Conservation (phyloP, 2,797 vertebrate genomes). For the Acestrorhynchus altus region DNA sequence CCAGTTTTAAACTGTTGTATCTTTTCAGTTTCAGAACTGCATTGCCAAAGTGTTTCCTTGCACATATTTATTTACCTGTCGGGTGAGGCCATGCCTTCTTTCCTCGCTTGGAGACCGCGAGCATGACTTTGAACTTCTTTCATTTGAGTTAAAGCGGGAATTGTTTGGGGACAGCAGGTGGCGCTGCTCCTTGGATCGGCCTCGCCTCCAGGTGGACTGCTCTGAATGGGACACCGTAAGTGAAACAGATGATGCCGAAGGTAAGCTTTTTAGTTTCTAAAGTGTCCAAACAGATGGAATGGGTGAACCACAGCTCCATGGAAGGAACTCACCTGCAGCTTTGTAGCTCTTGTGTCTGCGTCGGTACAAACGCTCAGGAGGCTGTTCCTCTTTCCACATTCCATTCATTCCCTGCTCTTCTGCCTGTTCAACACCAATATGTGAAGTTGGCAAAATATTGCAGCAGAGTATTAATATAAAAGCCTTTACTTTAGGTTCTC, state of each 20-base stretch:
- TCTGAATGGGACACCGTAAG: conserved; percentile 88
- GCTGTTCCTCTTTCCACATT: conserved; percentile 92
- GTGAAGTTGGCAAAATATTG: background rate
- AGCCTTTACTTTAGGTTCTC: too few relatives aligned
- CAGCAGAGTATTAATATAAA: background rate
- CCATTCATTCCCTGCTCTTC: conserved; percentile 90
- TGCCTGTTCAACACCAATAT: conserved; percentile 39
- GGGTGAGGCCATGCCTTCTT: conserved; percentile 79
- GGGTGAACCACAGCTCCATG: background rate
- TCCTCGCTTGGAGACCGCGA: conserved; percentile 89
- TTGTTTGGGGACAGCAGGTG: conserved; percentile 90
- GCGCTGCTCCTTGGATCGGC: conserved; percentile 92
- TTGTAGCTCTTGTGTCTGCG: conserved; percentile 94
- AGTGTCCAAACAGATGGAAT: conserved; percentile 7
- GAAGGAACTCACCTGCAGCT: conserved; percentile 78
- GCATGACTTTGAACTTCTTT: conserved; percentile 84
- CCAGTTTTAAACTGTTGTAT: too few relatives aligned
- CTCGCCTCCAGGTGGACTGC: conserved; percentile 87
- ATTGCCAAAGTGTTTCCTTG: background rate
- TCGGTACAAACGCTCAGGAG: conserved; percentile 91
- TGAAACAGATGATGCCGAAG: background rate
- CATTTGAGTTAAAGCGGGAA: conserved; percentile 92
- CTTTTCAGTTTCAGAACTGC: background rate
- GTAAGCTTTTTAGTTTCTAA: too few relatives aligned
- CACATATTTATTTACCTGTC: conserved; percentile 80